phyloP scores from a whole-genome alignment of 1,140 invertebrate species.

The fruit fly (Drosophila melanogaster) region Release_6_plus_ISO1_MT NT_037436.4:955001-955500 shows the following conservation, averaged over 20 bases:
- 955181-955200: constrained; percentile 84
- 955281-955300: constrained; percentile 61
- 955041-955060: constrained; percentile 76
- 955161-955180: constrained; percentile 49
- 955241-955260: constrained; percentile 24
- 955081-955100: background rate
- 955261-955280: constrained; percentile 43
- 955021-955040: constrained; percentile 82
- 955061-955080: constrained; percentile 36
- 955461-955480: constrained; percentile 77
- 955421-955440: constrained; percentile 73
- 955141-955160: constrained; percentile 52
- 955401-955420: constrained; percentile 46
- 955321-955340: constrained; percentile 56
- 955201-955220: constrained; percentile 69
- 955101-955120: too few relatives aligned
- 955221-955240: constrained; percentile 15
- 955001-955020: constrained; percentile 81
- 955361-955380: background rate
- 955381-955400: constrained; percentile 52
- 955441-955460: constrained; percentile 80
- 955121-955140: too few relatives aligned
- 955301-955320: constrained; percentile 52
- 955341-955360: constrained; percentile 67
- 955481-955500: constrained; percentile 64